These are phyloP conservation scores for Octopus sinensis DNA, from an alignment of 1,140 invertebrate species.

Conservation along the genomic window DNA sequence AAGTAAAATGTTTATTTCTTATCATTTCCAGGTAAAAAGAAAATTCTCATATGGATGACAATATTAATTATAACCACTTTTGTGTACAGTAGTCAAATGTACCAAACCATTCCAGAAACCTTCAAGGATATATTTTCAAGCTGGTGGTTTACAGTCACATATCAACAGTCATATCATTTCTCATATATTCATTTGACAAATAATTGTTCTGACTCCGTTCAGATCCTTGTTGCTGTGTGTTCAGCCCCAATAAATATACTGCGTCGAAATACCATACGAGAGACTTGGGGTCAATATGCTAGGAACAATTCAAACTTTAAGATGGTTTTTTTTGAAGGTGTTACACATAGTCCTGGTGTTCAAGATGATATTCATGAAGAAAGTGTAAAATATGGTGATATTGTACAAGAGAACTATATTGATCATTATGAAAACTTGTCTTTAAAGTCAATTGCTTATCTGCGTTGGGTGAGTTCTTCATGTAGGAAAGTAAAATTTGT, in stretches of 20 bases:
- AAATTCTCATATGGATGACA: too few relatives aligned
- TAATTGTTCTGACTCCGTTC: not conserved
- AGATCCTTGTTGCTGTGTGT: slow-evolving; percentile 22
- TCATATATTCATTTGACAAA: not conserved
- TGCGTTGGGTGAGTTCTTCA: slow-evolving; percentile 74
- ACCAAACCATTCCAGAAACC: too few relatives aligned
- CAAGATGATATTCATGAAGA: slow-evolving; percentile 65
- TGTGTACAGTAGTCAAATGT: too few relatives aligned
- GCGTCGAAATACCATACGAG: slow-evolving; percentile 23
- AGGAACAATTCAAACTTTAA: slow-evolving; percentile 15
- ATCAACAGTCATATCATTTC: too few relatives aligned
- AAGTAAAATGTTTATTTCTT: too few relatives aligned
- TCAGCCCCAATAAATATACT: slow-evolving; percentile 16
- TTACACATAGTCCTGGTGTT: slow-evolving; percentile 53
- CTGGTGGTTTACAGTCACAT: too few relatives aligned
- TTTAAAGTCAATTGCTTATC: slow-evolving; percentile 77
- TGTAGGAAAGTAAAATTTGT: slow-evolving; percentile 61
- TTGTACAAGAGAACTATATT: slow-evolving; percentile 74
- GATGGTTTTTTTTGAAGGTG: slow-evolving; percentile 67
- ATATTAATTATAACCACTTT: too few relatives aligned
- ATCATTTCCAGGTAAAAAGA: too few relatives aligned
- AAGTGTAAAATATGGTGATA: slow-evolving; percentile 64
- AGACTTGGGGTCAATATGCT: slow-evolving; percentile 26
- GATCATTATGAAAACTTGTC: slow-evolving; percentile 81
- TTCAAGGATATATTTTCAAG: too few relatives aligned